Evolutionary conservation across 2,797 vertebrate species (phyloP).

Genomic region (Trachurus trachurus): DNA sequence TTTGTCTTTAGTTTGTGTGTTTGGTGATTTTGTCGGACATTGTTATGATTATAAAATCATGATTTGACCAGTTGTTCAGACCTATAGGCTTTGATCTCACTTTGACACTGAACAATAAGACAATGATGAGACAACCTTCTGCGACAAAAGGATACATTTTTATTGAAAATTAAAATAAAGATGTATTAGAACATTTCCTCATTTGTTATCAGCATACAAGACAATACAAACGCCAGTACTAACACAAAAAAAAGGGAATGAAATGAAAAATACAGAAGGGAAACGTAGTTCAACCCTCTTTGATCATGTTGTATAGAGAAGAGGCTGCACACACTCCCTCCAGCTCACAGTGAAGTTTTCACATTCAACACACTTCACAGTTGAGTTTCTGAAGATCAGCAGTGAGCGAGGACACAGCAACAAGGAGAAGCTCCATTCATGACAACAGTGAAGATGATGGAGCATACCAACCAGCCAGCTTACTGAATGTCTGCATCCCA

Average conservation of each 20-base stretch:
- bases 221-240: background rate
- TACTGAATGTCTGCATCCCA: background rate
- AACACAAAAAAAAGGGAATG: background rate
- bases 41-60: no score
- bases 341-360: background rate
- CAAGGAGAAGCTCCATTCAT: background rate
- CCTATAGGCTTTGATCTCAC: no score
- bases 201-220: background rate
- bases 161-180: constrained; percentile 16
- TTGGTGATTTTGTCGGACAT: no score
- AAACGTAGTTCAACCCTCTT: background rate
- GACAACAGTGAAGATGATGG: background rate
- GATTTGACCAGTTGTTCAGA: no score
- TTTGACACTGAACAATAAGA: background rate
- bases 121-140: background rate
- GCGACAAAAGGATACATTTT: background rate
- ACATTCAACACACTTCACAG: background rate
- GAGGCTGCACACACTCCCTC: background rate
- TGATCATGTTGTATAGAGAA: background rate
- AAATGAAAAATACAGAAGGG: background rate
- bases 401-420: background rate
- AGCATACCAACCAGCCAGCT: background rate
- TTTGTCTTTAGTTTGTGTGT: no score
- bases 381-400: background rate
- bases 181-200: background rate